Base-by-base conservation (phyloP, 1,140 invertebrate species). In the Drosophila suzukii region DNA sequence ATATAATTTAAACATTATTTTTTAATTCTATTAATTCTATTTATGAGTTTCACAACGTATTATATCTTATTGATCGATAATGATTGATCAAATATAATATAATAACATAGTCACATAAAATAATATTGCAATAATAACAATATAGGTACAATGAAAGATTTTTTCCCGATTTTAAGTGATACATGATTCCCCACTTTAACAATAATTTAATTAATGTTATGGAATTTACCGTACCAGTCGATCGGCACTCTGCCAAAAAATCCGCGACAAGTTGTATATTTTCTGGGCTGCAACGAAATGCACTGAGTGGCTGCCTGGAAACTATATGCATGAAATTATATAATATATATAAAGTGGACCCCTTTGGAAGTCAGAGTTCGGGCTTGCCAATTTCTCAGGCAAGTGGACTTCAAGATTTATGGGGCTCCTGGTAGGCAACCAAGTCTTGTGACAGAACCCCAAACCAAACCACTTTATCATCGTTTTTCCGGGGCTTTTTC, bases 381-480 rank as follows among this genome's bases (percentile, higher is more conserved):
- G 54, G 41, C 49, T 67, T 85, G 81, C 81, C 81, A 84, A 84
- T 85, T 80, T 61, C 77, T 85, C 73, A 67, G 61, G 62, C 43
- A 43, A 67, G 59, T 56, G 11, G 53, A 24, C 61, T 38, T 32
- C 34, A 53, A 13, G 54, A 82, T 82, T 82, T 82, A 85, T 85
- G 79, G 43, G 65, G 47, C 61, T 66, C 49, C 65, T 68, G 59
- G 78, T 70, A 63, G 75, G 74, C 78, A 66, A 32, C 62, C 78
- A 49, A 41, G 34, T 34, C 24, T 30, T 38, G 66, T 73, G 76
- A 65, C 80, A 83, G 39, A 62, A 65, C 50, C 66, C 55, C 27
- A 59, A 74, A 67, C 77, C 81, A 75, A 71, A 59, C 17, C 82
- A 78, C 74, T 81, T 81, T 78, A 51, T 85, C 81, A 78, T 85